Evolutionary conservation across 2,113 vertebrate genomes (phyloP), one percentile per base, ranked within the genome.

Genomic region (Noturus placidus): DNA sequence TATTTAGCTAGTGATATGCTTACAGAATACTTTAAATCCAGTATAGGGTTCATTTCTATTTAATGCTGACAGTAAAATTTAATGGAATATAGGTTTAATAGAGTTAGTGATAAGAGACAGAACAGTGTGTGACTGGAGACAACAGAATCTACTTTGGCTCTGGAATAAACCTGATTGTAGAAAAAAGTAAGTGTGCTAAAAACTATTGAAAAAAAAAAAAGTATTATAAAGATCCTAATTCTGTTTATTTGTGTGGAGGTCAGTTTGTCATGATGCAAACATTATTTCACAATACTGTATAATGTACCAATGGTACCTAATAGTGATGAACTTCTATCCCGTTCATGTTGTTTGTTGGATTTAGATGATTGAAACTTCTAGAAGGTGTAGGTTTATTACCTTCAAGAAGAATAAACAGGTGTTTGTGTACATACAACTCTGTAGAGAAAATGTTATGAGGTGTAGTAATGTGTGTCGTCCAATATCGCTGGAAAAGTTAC

Each of bases 361-460:
- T 81, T 11, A 35, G 15, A 22, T 59, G 11, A 35, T 2, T 81
- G 19, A 33, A 80, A 79, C 54, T 52, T 79, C 50, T 79, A 20
- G 14, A 80, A 33, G 4, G 86, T 89, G 91, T 93, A 91, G 92
- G 91, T 91, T 50, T 57, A 20, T 30, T 27, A 52, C 46, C 5
- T 42, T 42, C 35, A 17, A 35, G 17, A 38, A 38, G 17, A 59
- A 9, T 19, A 33, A 70, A 78, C 17, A 4, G 8, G 42, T 9
- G 1, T 11, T 3, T 38, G 4, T 20, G 5, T 33, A 50, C 7
- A 25, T 11, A 74, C 17, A 1, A 22, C 7, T 74, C 35, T 27
- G 9, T 77, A 4, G 2, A 50, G 52, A 42, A 59, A 85, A 61
- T 52, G 86, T 78, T 65, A 33, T 57, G 19, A 35, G 67, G 4